Evolutionary conservation across 1,140 invertebrate species (phyloP).

Genomic region (Scaptomyza montana): DNA sequence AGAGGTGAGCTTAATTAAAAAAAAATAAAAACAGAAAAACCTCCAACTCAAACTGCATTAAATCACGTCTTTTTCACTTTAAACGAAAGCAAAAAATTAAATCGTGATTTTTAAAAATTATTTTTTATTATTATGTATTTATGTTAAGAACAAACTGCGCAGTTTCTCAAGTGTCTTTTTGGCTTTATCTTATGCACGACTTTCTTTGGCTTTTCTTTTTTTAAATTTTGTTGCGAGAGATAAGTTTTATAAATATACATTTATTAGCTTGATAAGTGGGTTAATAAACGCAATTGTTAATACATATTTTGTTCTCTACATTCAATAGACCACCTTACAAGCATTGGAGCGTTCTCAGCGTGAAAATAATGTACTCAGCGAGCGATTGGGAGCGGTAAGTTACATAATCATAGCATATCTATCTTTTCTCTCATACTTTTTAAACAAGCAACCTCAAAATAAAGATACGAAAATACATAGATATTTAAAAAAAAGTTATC

Average conservation of each 20-base stretch:
- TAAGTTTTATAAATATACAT: conserved; percentile 26
- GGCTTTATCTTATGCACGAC: conserved; percentile 55
- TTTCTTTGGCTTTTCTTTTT: conserved; percentile 56
- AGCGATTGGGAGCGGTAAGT: conserved; percentile 85
- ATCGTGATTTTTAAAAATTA: conserved; percentile 61
- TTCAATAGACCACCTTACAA: conserved; percentile 84
- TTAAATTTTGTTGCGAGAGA: not conserved
- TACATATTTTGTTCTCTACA: not conserved
- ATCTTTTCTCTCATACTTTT: not conserved
- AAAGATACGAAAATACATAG: not conserved
- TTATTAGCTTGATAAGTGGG: not conserved
- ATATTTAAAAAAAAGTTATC: not conserved
- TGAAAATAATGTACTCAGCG: conserved; percentile 87
- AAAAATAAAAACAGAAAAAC: not conserved
- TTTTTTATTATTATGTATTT: conserved; percentile 55
- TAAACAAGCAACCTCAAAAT: not conserved
- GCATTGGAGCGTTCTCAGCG: conserved; percentile 87
- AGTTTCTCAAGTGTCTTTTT: conserved; percentile 61
- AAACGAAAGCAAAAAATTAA: conserved; percentile 21
- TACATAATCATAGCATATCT: too few relatives aligned
- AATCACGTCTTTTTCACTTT: conserved; percentile 56
- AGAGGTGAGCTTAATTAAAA: conserved; percentile 62
- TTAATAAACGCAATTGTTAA: not conserved
- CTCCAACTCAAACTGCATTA: conserved; percentile 30
- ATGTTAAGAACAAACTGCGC: conserved; percentile 62